Base-by-base conservation (phyloP, 2,888 invertebrate genomes). In the Drosophila yooni region DNA sequence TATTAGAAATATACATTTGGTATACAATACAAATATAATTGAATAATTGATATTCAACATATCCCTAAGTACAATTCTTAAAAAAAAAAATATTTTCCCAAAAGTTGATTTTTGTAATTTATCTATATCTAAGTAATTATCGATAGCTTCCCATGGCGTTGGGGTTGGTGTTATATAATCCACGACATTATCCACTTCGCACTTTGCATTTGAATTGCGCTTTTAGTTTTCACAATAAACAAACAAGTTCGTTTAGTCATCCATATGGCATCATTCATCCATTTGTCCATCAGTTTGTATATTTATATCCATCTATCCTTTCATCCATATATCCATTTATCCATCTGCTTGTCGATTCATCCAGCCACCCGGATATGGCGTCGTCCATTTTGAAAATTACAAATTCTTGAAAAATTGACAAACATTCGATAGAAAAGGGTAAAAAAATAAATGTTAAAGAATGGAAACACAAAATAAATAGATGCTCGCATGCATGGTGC, bases 161-260 rank as follows among this genome's bases (percentile, higher is more conserved):
- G 40, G 5, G 10, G 5, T 11, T n/a, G 21, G n/a, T 31, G 33
- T 27, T 52, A 57, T 48, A 67, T 40, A 67, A 52, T 73, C 59
- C 48, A 21, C 27, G 40, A 25, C 25, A 76, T 70, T 59, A 54
- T 64, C 29, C 64, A 8, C 21, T 46, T 46, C 25, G 64, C 73
- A 61, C 59, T 71, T 75, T 50, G 59, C 48, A 65, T 50, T 65
- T 48, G 38, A 67, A 68, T 52, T 56, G 79, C 54, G 60, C 61
- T 70, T 75, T 60, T 60, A 62, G 80, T 36, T 25, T 69, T 51
- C 62, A 66, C 53, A 65, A 62, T 66, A 65, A 77, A 77, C 52
- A 61, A 62, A 76, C 53, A 36, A 27, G 43, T 58, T 56, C 81
- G 65, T 71, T 81, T 78, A 66, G 82, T 77, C 78, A 81, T 81